Evolutionary conservation across 2,888 invertebrate species (phyloP).

Genomic region (Drosophila neotestacea): DNA sequence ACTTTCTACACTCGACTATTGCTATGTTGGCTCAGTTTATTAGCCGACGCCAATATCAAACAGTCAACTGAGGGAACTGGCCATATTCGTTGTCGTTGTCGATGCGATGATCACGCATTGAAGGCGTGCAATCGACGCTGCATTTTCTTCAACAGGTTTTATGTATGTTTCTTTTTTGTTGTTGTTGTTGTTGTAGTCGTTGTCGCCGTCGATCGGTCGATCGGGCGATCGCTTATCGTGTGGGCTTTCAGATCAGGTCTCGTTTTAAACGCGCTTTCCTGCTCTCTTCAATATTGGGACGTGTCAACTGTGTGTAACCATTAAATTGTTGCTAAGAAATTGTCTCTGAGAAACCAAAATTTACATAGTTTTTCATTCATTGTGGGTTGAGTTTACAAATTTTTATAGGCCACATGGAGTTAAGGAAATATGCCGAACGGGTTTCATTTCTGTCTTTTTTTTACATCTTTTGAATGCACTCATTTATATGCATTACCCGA

Average conservation of each 20-base stretch:
- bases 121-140: conserved; percentile 68
- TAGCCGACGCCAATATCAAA: conserved; percentile 64
- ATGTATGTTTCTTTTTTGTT: conserved; percentile 15
- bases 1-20: conserved; percentile 58
- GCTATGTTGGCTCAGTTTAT: conserved; percentile 63
- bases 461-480: conserved; percentile 36
- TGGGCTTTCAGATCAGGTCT: conserved; percentile 36
- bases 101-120: conserved; percentile 63
- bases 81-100: conserved; percentile 45
- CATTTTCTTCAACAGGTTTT: conserved; percentile 77
- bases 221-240: conserved; percentile 49
- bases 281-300: conserved; percentile 11
- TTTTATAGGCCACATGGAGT: conserved; percentile 46
- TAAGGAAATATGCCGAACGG: conserved; percentile 29
- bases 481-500: conserved; percentile 50
- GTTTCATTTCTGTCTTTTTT: conserved; percentile 35
- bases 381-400: conserved; percentile 11
- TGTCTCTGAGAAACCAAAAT: conserved; percentile 34
- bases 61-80: conserved; percentile 41
- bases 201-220: conserved; percentile 24
- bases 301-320: conserved; percentile 33
- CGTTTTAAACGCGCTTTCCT: conserved; percentile 44
- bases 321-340: conserved; percentile 32
- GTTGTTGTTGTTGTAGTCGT: conserved; percentile 11
- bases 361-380: conserved; percentile 47